A percentile compares a stretch with the other conserved stretches of the same genome.
phyloP scores from a whole-genome alignment of 2,797 vertebrate genomes.

The Lithobates sylvaticus region DNA sequence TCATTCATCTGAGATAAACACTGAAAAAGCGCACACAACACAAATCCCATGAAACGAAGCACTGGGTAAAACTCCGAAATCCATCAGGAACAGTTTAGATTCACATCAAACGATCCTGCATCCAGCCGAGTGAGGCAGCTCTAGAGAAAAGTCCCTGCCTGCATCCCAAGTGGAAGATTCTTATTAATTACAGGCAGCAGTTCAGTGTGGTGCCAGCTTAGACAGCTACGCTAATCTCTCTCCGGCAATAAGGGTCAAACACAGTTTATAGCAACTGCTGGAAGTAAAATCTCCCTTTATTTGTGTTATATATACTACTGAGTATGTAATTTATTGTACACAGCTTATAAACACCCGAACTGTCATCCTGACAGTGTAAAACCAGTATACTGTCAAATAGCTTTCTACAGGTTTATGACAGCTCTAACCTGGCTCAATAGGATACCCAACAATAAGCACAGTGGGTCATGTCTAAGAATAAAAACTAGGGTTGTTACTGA shows the following conservation, averaged over 20 bases:
- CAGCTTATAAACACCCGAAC: constrained; percentile 39
- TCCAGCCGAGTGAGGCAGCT: constrained; percentile 51
- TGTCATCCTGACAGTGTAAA: constrained; percentile 16
- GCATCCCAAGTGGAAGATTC: constrained; percentile 50
- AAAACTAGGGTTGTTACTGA: no score
- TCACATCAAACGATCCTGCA: constrained; percentile 56
- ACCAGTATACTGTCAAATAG: not conserved
- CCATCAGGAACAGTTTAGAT: constrained; percentile 55
- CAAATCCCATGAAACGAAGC: constrained; percentile 32
- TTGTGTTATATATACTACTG: constrained; percentile 23
- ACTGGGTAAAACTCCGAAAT: constrained; percentile 48
- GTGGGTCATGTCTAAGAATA: not conserved
- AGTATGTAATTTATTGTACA: constrained; percentile 22
- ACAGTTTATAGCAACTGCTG: constrained; percentile 49
- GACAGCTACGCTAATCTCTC: constrained; percentile 26
- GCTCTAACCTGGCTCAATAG: not conserved
- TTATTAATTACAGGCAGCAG: constrained; percentile 55
- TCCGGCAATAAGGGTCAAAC: constrained; percentile 50
- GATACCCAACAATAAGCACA: not conserved
- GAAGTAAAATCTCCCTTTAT: constrained; percentile 44
- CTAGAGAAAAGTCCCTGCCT: constrained; percentile 36
- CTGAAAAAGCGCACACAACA: constrained; percentile 30
- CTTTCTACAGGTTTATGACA: not conserved
- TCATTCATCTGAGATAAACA: constrained; percentile 37
- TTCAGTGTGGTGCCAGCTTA: constrained; percentile 55